These are phyloP conservation scores for Cassiopea andromeda DNA, from an alignment of 30 jellyfish, hydroid and myxozoan species.

Conservation along the genomic window DNA sequence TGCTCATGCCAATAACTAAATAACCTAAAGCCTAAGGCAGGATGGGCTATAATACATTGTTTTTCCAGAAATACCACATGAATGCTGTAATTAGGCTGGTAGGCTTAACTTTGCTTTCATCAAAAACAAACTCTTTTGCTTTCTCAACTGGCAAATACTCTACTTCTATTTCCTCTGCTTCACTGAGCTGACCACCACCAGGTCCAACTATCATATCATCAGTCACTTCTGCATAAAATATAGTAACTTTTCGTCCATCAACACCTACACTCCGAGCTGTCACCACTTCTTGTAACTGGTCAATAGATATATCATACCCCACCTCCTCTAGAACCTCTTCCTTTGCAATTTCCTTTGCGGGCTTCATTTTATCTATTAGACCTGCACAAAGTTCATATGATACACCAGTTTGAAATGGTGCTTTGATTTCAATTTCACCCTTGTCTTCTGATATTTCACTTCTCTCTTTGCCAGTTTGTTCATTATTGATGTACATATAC, in stretches of 20 bases:
- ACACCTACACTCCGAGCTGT: slow-evolving; percentile 71
- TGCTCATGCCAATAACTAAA: not conserved
- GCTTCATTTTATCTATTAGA: slow-evolving; percentile 75
- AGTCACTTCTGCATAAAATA: slow-evolving; percentile 93
- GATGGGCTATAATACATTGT: not conserved
- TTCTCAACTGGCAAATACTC: slow-evolving; percentile 78
- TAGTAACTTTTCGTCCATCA: slow-evolving; percentile 73
- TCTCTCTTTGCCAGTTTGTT: slow-evolving; percentile 60
- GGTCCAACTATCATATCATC: slow-evolving; percentile 87
- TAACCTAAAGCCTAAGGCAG: not conserved
- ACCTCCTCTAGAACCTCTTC: slow-evolving; percentile 92
- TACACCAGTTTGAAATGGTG: slow-evolving; percentile 80
- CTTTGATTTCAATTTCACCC: slow-evolving; percentile 51
- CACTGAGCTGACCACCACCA: slow-evolving; percentile 93
- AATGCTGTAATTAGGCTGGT: slow-evolving; percentile 87
- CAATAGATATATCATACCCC: slow-evolving; percentile 83
- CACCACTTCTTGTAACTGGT: slow-evolving; percentile 40
- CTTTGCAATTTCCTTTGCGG: slow-evolving; percentile 81
- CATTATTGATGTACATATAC: slow-evolving; percentile 80
- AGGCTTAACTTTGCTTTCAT: slow-evolving; percentile 68
- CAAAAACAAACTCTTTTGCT: slow-evolving; percentile 80
- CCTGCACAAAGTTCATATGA: slow-evolving; percentile 99
- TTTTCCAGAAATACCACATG: slow-evolving; percentile 91
- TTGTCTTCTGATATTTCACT: slow-evolving; percentile 60
- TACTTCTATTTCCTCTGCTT: slow-evolving; percentile 87